Base-by-base conservation (phyloP, 2,888 invertebrate genomes). In the Netelia inedita region DNA sequence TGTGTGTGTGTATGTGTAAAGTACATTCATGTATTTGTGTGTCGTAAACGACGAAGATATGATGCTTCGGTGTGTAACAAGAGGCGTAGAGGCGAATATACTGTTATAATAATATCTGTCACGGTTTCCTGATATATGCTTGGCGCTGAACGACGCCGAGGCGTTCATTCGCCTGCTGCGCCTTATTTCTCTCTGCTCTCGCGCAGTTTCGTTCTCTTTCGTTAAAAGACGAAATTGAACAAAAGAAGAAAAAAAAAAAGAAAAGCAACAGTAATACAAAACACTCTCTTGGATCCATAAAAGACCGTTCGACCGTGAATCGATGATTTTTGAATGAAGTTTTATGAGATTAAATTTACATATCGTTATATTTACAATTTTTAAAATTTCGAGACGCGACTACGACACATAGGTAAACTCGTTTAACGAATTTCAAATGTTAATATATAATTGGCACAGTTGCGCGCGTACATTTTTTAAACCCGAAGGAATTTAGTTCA, bases 41-140 rank as follows among this genome's bases (percentile, higher is more conserved):
- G 35, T 57, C 43, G 65, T 65, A 11, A 55, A 57, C 65, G 43
- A 23, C 1, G 65, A 78, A 61, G 53, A 71, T 19, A 71, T 14
- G 43, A 14, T 72, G 19, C 46, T 69, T 16, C 50, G 69, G 41
- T 55, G 41, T 43, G 35, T 59, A 14, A 16, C 63, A 53, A 28
- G 43, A 41, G 75, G 63, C 23, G 21, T 41, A 46, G 72, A 66
- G 79, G 72, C 65, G 69, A 59, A 79, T 85, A 73, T 83, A 79
- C 80, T 72, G 83, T 87, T 87, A 86, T 81, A 83, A 80, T 79
- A 80, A 82, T 85, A 87, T 88, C 79, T 85, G 88, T 86, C 86
- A 86, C 83, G 82, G 75, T 82, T 79, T 85, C 79, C 75, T 78
- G 82, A 74, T 78, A 66, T 76, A 69, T 75, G 79, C 65, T 71